Conservation (phyloP, 2,797 vertebrate genomes). For the Triplophysa bombifrons region DNA sequence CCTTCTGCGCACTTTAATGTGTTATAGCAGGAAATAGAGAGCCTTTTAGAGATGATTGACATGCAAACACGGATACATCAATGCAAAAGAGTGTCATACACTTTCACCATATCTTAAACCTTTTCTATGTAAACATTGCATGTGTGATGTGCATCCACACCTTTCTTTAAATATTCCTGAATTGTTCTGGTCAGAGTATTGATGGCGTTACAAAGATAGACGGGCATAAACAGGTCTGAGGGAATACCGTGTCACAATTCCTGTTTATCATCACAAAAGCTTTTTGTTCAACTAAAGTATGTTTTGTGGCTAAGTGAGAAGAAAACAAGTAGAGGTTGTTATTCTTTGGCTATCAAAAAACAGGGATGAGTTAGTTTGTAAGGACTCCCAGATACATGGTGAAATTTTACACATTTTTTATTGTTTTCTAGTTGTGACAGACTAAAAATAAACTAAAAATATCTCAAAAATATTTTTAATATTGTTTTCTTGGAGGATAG, state of each 20-base stretch:
- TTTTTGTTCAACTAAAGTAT: not conserved
- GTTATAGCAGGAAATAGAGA: constrained; percentile 47
- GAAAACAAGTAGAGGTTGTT: not conserved
- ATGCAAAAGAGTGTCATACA: constrained; percentile 16
- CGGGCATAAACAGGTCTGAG: not conserved
- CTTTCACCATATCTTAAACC: constrained; percentile 8
- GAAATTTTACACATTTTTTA: too few species aligned
- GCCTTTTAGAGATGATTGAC: constrained; percentile 47
- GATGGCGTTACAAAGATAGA: not conserved
- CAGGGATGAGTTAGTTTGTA: not conserved
- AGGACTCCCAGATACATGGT: too few species aligned
- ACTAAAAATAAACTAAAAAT: not conserved
- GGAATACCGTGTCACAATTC: not conserved
- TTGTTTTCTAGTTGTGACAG: not conserved
- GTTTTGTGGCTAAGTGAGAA: not conserved
- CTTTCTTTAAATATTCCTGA: constrained; percentile 1
- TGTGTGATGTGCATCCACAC: not conserved
- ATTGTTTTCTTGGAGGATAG: not conserved
- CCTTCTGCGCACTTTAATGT: constrained; percentile 71
- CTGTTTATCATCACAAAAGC: not conserved
- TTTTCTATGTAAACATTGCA: not conserved
- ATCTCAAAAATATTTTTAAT: not conserved
- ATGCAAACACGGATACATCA: constrained; percentile 67
- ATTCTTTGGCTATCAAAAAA: not conserved
- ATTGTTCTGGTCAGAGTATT: not conserved